Conservation (phyloP, 2,888 invertebrate species). For the Rhingia campestris region DNA sequence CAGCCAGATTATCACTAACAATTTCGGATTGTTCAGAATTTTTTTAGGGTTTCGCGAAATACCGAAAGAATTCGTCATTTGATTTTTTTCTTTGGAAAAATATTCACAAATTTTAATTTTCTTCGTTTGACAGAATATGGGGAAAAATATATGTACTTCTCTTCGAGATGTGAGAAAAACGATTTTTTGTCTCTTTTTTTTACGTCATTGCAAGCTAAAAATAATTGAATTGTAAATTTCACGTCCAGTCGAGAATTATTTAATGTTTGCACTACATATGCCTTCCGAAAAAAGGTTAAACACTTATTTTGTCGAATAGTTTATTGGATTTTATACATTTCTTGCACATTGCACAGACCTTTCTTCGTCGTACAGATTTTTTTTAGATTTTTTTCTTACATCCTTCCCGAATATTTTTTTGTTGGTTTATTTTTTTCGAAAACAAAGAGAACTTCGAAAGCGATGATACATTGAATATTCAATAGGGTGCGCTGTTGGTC, state of each 20-base stretch:
- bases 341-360: conserved; percentile 70
- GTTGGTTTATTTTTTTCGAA: conserved; percentile 68
- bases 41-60: conserved; percentile 3
- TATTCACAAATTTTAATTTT: conserved; percentile 34
- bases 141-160: conserved; percentile 67
- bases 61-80: conserved; percentile 6
- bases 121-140: conserved; percentile 61
- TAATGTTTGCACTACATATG: conserved; percentile 44
- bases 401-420: conserved; percentile 65
- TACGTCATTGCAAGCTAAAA: conserved; percentile 73
- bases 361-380: conserved; percentile 72
- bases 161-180: conserved; percentile 58
- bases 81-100: conserved; percentile 3
- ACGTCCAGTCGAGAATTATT: conserved; percentile 41
- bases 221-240: conserved; percentile 70
- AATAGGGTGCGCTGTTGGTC: conserved; percentile 40
- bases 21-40: background rate
- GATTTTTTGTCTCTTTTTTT: conserved; percentile 73
- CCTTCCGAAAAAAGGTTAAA: conserved; percentile 2
- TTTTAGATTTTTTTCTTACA: conserved; percentile 67
- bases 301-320: conserved; percentile 28
- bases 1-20: conserved; percentile 11
- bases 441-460: conserved; percentile 66
- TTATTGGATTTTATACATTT: conserved; percentile 50
- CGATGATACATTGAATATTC: conserved; percentile 9